Percentiles rank a stretch among this genome's conserved stretches.
phyloP scores from a whole-genome alignment of 1,140 invertebrate genomes.

The Drosophila ananassae region DNA sequence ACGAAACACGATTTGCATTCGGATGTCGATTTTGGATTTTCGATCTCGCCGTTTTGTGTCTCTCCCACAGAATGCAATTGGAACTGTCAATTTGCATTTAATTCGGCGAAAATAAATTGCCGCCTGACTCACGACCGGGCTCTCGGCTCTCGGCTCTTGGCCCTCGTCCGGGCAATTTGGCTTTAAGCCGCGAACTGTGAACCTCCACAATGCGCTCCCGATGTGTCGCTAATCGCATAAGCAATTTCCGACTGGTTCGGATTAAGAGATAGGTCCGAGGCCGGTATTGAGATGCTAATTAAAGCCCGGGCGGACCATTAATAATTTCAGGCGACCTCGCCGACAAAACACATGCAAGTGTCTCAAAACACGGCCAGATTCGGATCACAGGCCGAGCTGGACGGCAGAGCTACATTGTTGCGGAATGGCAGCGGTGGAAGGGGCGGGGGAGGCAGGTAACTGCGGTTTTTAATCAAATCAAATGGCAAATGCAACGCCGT shows the following conservation, averaged over 20 bases:
- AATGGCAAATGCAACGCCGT: constrained; percentile 69
- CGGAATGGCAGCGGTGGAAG: background rate
- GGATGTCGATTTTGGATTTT: constrained; percentile 63
- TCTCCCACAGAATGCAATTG: constrained; percentile 73
- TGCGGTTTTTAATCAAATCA: constrained; percentile 81
- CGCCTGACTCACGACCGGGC: constrained; percentile 74
- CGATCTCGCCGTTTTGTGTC: constrained; percentile 37
- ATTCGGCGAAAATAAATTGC: constrained; percentile 81
- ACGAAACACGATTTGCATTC: constrained; percentile 78
- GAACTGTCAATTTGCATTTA: constrained; percentile 81
- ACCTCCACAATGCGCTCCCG: constrained; percentile 50
- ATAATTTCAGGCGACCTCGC: constrained; percentile 57
- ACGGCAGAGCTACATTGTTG: constrained; percentile 33
- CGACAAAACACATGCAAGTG: constrained; percentile 45
- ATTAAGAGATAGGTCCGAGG: constrained; percentile 35
- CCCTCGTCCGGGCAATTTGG: constrained; percentile 57
- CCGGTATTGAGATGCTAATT: constrained; percentile 65
- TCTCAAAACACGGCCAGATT: constrained; percentile 41
- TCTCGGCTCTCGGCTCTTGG: constrained; percentile 40
- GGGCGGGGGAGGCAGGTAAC: constrained; percentile 68
- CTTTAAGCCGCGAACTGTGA: constrained; percentile 37
- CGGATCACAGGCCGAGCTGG: constrained; percentile 40
- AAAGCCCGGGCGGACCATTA: constrained; percentile 38
- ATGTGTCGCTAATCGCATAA: constrained; percentile 47
- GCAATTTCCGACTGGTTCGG: constrained; percentile 27